Evolutionary conservation across 2,113 vertebrate species (phyloP), one percentile per base, ranked within the genome.

Genomic region (Rana temporaria): DNA sequence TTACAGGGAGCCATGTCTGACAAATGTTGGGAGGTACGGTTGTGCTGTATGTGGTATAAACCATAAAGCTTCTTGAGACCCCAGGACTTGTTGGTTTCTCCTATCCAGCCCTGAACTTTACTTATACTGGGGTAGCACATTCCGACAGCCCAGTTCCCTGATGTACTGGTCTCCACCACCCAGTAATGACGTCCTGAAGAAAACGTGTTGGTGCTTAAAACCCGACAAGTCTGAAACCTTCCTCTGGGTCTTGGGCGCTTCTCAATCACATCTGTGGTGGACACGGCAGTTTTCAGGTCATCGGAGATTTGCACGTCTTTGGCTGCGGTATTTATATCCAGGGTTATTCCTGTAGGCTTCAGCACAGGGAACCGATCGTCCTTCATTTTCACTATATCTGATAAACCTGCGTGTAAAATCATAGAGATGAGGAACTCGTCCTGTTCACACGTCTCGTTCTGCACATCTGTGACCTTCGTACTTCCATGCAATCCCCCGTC

Each of bases 171-270:
- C 53, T 73, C 53, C 15, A 73, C 70, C 9, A 30, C 26, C 70
- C 70, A 64, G 62, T 5, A 64, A 32, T 64, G 62, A 17, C 3
- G 12, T 6, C 72, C 72, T 26, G 72, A 74, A 4, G 72, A 60
- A 14, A 74, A 74, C 4, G 3, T 53, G 1, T 11, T 20, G 0
- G 3, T 74, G 30, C 72, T 74, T 20, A 74, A 6, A 38, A 59
- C 72, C 4, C 34, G 26, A 5, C 7, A 2, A 56, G 2, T 0
- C 2, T 14, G 22, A 56, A 73, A 73, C 16, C 53, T 56, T 9
- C 32, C n/a, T n/a, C n/a, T 15, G 0, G 24, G 1, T 4, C 1
- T 30, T 20, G 2, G 16, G 9, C 1, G 53, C 17, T n/a, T 22
- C 22, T 73, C 53, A 1, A 11, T 6, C 19, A 11, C 9, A 18